Base-by-base conservation (phyloP, 2,797 vertebrate species). In the Coregonus ussuriensis region DNA sequence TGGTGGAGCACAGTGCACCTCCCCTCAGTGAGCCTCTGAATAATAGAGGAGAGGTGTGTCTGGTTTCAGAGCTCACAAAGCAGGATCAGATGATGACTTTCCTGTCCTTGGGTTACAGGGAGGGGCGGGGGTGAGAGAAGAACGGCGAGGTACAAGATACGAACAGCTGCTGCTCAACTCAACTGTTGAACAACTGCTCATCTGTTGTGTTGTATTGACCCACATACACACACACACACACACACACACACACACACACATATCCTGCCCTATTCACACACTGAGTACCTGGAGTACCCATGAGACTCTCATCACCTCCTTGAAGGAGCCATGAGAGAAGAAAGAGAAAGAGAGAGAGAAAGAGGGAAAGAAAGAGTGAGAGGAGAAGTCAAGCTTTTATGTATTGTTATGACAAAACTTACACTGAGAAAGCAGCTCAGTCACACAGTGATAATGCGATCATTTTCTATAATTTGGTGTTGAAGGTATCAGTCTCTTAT, bases 11-110 rank as follows among this genome's bases (percentile, higher is more conserved):
- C 73, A 59, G 85, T 82, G 83, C 79, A 65, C 72, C 84, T 41
- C 81, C 74, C 82, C 78, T 71, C 41, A 72, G 78, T 82, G 80
- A 83, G 83, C 83, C 81, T 75, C 82, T 94, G 84, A 94, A 94
- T 94, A 91, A 94, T 94, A 86, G 76, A 94, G 77, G 33, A 74
- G 84, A 80, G 85, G 76, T 72, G 84, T 87, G 91, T 93, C 89
- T 83, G 52, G 83, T 88, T 91, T 81, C 85, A 80, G 6, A 37
- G 47, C 35, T 52, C 53, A 86, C 81, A 83, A 71, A 78, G 67
- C 78, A 1, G 68, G 78, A 80, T 86, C 84, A 82, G 79, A 53
- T 79, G 77, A 72, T 74, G 18, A 6, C 56, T 59, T 18, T 9
- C 56, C 54, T 79, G 63, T 56, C 63, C 59, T n/a, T 72, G 75